Conservation (phyloP, 2,113 vertebrate species). For the Cisticola juncidis region DNA sequence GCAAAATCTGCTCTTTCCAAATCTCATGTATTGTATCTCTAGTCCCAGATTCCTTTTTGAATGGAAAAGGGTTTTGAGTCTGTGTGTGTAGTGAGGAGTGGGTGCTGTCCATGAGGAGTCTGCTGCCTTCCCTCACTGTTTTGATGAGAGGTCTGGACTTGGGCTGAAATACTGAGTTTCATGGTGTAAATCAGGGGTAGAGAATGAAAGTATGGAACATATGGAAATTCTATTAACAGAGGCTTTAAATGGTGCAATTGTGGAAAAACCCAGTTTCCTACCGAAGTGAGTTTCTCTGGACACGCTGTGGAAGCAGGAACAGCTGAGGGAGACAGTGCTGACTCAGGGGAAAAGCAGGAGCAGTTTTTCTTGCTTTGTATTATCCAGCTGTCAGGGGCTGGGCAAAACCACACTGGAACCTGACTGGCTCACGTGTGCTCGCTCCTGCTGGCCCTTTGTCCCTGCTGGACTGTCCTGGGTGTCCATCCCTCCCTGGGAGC, state of each 20-base stretch:
- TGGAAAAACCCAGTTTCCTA: neutral
- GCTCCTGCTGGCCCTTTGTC: neutral
- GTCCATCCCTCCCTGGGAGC: neutral
- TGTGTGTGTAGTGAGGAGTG: neutral
- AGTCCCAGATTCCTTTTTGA: neutral
- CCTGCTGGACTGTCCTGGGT: neutral
- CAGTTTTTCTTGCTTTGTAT: slow-evolving; percentile 14
- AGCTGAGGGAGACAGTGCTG: neutral
- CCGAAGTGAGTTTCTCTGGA: neutral
- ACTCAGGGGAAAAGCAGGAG: neutral
- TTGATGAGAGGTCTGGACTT: neutral
- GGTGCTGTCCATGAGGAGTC: accelerated
- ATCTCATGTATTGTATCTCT: neutral
- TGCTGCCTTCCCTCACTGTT: neutral
- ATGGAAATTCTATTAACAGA: neutral
- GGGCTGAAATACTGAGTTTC: neutral
- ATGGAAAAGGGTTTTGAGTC: neutral
- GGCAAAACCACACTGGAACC: neutral
- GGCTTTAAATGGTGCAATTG: neutral
- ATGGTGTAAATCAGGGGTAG: neutral
- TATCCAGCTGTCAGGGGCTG: neutral
- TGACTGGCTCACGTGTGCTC: neutral
- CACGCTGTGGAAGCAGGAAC: neutral
- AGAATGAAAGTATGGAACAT: neutral
- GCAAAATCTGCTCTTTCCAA: neutral